Percentiles rank a stretch among this genome's conserved stretches.
phyloP scores from a whole-genome alignment of 2,113 vertebrate species.

The Todiramphus saurophagus region DNA sequence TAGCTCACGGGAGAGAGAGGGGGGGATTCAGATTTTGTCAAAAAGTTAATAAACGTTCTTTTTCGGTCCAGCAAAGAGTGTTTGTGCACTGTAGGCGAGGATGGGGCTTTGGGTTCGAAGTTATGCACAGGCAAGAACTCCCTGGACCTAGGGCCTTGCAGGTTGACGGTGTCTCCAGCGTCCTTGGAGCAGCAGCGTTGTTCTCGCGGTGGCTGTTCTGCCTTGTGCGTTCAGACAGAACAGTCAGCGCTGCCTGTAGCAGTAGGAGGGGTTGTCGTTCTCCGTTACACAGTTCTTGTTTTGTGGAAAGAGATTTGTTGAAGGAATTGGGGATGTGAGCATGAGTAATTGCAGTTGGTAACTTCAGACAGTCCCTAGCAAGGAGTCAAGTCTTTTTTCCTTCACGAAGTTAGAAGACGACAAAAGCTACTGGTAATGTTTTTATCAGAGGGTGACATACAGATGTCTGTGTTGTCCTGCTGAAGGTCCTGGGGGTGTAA shows the following conservation, averaged over 20 bases:
- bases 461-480: neutral
- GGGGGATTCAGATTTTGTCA: neutral
- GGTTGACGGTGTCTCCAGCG: neutral
- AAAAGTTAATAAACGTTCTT: neutral
- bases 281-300: accelerated
- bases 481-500: neutral
- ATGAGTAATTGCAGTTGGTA: neutral
- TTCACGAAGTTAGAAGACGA: neutral
- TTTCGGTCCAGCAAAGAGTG: neutral
- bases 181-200: neutral
- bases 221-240: neutral
- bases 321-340: neutral
- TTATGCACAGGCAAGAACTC: neutral
- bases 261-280: neutral
- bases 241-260: neutral
- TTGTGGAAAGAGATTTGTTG: neutral
- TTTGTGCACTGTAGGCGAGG: neutral
- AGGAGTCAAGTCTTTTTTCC: neutral
- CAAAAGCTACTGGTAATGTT: neutral
- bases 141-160: neutral
- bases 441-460: neutral
- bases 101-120: neutral
- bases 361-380: neutral
- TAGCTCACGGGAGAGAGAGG: neutral
- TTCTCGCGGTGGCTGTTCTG: neutral